These are phyloP conservation scores for Lydus trimaculatus DNA, from an alignment of 2,888 invertebrate genomes.

Conservation along the genomic window DNA sequence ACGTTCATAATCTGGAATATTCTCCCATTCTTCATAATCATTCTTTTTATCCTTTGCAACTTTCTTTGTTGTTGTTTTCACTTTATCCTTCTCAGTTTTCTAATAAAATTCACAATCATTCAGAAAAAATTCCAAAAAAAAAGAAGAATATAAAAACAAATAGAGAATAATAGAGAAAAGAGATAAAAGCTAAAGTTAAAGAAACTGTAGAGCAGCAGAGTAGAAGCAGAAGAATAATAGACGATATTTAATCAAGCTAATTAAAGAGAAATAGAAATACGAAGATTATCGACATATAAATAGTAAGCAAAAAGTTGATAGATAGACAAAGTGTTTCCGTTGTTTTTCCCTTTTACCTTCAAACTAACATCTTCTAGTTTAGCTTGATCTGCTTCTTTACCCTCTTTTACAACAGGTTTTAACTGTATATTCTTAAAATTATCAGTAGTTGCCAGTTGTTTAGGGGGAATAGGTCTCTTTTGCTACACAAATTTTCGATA, in stretches of 20 bases:
- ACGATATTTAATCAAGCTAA: constrained; percentile 14
- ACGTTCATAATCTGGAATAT: constrained; percentile 76
- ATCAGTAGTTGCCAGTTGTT: constrained; percentile 63
- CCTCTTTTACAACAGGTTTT: constrained; percentile 65
- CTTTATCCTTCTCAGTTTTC: constrained; percentile 46
- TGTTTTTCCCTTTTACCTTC: constrained; percentile 54
- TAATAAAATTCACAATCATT: constrained; percentile 30
- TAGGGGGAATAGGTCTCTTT: constrained; percentile 61
- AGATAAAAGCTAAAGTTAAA: constrained; percentile 18
- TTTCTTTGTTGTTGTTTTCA: constrained; percentile 45
- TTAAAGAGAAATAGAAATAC: constrained; percentile 15
- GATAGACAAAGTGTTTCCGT: constrained; percentile 9
- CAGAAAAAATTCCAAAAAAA: constrained; percentile 16
- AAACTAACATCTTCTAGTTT: constrained; percentile 52
- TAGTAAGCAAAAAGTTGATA: constrained; percentile 15
- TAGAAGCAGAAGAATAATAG: constrained; percentile 17
- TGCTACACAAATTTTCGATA: constrained; percentile 53
- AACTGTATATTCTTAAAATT: constrained; percentile 68
- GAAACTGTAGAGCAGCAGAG: constrained; percentile 15
- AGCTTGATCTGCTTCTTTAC: constrained; percentile 56
- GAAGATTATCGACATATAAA: constrained; percentile 17
- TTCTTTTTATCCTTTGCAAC: constrained; percentile 44
- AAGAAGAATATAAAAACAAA: too few relatives aligned
- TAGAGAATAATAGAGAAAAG: constrained; percentile 21
- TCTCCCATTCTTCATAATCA: constrained; percentile 54